phyloP scores from a whole-genome alignment of 2,113 vertebrate genomes.

The Oceanodroma tethys region DNA sequence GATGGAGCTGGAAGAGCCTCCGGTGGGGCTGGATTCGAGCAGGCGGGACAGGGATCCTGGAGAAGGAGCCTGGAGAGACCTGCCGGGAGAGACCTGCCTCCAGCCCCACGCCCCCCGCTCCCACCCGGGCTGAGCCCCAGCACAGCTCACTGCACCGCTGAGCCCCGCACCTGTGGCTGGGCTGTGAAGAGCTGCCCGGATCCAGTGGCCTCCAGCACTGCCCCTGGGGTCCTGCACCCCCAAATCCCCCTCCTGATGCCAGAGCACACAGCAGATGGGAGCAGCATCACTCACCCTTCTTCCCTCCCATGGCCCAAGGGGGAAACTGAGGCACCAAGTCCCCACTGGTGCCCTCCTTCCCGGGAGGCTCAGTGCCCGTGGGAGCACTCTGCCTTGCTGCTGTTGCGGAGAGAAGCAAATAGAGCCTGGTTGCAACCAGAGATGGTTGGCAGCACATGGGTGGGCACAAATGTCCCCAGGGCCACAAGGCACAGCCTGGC shows the following conservation, averaged over 20 bases:
- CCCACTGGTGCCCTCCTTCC: background rate
- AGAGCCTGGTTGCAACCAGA: background rate
- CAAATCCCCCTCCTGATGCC: background rate
- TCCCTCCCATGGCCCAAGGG: background rate
- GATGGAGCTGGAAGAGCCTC: background rate
- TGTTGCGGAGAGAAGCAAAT: background rate
- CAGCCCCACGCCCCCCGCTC: accelerated
- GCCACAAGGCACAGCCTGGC: background rate
- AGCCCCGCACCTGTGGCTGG: accelerated
- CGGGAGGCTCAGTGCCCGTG: accelerated
- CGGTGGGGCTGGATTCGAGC: background rate
- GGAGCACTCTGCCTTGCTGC: accelerated
- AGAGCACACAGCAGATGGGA: background rate
- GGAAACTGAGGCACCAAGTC: background rate
- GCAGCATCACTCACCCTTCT: background rate
- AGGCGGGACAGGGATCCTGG: background rate
- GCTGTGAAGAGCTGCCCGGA: background rate
- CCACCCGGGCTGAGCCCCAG: background rate
- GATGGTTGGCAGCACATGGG: accelerated
- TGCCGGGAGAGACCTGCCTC: background rate
- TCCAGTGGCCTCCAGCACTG: background rate
- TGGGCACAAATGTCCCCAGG: background rate
- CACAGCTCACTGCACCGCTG: background rate
- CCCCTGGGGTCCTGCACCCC: background rate
- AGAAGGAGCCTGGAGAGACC: background rate